A percentile compares a stretch with the other conserved stretches of the same genome.
These are phyloP conservation scores for Polyommatus icarus DNA, from an alignment of 2,888 invertebrate genomes.

Conservation along the genomic window DNA sequence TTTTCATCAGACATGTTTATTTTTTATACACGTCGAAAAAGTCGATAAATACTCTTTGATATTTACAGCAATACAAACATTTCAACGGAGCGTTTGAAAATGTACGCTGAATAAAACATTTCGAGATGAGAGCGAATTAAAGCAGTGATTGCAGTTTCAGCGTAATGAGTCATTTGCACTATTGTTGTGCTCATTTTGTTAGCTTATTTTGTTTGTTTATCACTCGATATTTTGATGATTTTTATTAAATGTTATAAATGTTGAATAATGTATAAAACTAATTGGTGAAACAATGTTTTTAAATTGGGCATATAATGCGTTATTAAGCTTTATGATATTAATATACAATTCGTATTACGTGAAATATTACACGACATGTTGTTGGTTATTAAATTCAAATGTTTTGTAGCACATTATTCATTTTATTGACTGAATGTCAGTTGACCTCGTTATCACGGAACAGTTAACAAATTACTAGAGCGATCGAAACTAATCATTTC, in stretches of 20 bases:
- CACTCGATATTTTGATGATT: neutral
- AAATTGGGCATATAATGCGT: no score
- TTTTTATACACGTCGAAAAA: neutral
- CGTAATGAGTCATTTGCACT: neutral
- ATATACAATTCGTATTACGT: no score
- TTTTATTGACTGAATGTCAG: no score
- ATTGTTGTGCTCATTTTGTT: neutral
- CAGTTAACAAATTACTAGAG: no score
- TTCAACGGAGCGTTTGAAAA: conserved; percentile 7
- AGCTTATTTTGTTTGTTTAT: neutral
- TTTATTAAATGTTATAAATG: neutral
- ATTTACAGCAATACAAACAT: neutral
- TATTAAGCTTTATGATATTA: no score
- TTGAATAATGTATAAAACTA: neutral
- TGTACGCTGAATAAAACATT: neutral
- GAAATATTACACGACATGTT: no score
- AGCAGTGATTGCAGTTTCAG: neutral
- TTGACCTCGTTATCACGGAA: no score
- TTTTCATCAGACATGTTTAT: neutral
- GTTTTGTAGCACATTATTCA: no score
- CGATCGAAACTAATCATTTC: no score
- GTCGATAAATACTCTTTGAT: neutral
- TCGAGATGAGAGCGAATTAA: neutral
- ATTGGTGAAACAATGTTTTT: no score
- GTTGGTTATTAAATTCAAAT: no score